phyloP scores from a whole-genome alignment of 1,140 invertebrate genomes.

The Euborellia annulipes region DNA sequence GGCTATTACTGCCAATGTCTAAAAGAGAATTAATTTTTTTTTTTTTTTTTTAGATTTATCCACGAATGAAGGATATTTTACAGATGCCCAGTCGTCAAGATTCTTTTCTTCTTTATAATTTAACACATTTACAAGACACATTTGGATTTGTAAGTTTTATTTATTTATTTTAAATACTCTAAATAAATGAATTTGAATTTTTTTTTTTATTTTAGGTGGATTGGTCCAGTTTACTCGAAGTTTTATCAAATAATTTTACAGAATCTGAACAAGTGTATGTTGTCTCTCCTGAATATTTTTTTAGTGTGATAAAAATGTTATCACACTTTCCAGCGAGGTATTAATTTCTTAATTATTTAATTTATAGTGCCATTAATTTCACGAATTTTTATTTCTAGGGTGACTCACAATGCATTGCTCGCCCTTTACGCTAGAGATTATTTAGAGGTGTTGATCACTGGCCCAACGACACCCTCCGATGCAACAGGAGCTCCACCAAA shows the following conservation, averaged over 20 bases:
- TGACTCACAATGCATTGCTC: conserved; percentile 32
- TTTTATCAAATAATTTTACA: conserved; percentile 15
- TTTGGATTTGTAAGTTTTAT: conserved; percentile 26
- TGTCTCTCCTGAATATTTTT: conserved; percentile 19
- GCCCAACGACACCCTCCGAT: conserved; percentile 15
- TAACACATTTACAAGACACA: conserved; percentile 25
- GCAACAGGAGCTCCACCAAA: too few relatives aligned
- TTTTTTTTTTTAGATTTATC: conserved; percentile 23
- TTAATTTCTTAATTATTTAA: background rate
- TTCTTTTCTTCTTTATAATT: conserved; percentile 25
- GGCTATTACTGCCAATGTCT: too few relatives aligned
- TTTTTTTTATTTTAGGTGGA: conserved; percentile 15
- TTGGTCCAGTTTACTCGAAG: conserved; percentile 21
- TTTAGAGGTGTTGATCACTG: conserved; percentile 29
- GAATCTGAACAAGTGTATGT: conserved; percentile 19
- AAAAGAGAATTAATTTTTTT: too few relatives aligned
- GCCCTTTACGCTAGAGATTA: conserved; percentile 32
- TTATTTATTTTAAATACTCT: background rate
- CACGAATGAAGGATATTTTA: conserved; percentile 28
- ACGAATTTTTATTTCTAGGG: conserved; percentile 20
- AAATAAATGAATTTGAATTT: background rate
- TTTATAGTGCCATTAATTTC: too few relatives aligned
- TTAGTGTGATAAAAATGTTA: conserved; percentile 16
- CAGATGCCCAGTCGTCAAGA: conserved; percentile 24
- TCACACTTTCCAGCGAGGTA: conserved; percentile 21